phyloP scores from a whole-genome alignment of 2,888 invertebrate genomes.

The Busseola fusca region DNA sequence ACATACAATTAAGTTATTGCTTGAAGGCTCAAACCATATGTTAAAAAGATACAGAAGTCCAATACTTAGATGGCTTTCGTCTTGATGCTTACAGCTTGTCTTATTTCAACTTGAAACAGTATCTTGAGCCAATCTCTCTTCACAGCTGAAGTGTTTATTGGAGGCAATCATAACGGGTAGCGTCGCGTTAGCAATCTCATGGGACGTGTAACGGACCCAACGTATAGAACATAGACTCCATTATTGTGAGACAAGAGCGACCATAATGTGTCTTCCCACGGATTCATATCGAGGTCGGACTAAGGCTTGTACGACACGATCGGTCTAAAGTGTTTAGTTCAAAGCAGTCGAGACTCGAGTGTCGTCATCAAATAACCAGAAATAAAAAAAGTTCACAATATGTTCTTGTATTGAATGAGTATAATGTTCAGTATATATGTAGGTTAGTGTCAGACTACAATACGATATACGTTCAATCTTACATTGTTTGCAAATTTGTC shows the following conservation, averaged over 20 bases:
- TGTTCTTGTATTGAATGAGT: slow-evolving; percentile 25
- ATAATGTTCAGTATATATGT: slow-evolving; percentile 6
- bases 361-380: slow-evolving; percentile 29
- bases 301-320: slow-evolving; percentile 61
- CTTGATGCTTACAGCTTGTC: slow-evolving; percentile 27
- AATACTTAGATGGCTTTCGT: slow-evolving; percentile 17
- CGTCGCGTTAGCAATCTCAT: slow-evolving; percentile 63
- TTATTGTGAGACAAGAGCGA: slow-evolving; percentile 66
- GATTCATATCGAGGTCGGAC: slow-evolving; percentile 76
- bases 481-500: slow-evolving; percentile 53
- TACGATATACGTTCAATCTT: slow-evolving; percentile 26
- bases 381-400: slow-evolving; percentile 34
- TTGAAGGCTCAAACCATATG: neutral
- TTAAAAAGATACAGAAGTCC: neutral
- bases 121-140: slow-evolving; percentile 38
- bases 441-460: slow-evolving; percentile 40
- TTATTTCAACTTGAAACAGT: slow-evolving; percentile 31
- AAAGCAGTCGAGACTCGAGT: slow-evolving; percentile 19
- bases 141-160: slow-evolving; percentile 52
- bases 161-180: slow-evolving; percentile 62
- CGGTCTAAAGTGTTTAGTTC: slow-evolving; percentile 40
- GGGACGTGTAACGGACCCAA: slow-evolving; percentile 58
- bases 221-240: slow-evolving; percentile 58
- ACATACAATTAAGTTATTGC: neutral
- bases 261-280: slow-evolving; percentile 77